A percentile compares a stretch with the other conserved stretches of the same genome.
Evolutionary conservation across 2,113 vertebrate genomes (phyloP).

Genomic region (Malurus melanocephalus): DNA sequence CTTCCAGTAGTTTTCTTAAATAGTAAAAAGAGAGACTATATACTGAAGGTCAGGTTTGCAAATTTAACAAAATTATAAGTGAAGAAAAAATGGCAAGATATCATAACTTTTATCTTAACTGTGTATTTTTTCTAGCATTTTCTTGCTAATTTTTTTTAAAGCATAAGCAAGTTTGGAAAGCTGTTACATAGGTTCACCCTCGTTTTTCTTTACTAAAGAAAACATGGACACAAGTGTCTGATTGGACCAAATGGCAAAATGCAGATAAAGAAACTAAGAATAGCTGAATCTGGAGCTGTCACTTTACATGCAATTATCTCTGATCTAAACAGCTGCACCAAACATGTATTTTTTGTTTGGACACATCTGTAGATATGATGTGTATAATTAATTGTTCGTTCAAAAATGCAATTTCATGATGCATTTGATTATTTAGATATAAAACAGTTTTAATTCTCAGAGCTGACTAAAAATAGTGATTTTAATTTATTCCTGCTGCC

Average conservation of each 20-base stretch:
- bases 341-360: conserved; percentile 61
- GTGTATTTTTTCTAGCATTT: neutral
- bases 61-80: neutral
- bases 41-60: conserved; percentile 3
- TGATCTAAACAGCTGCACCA: conserved; percentile 57
- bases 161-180: neutral
- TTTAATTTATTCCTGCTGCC: conserved; percentile 86
- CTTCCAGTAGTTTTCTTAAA: neutral
- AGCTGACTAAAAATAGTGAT: conserved; percentile 79
- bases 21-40: neutral
- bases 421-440: conserved; percentile 76
- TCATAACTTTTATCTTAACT: neutral
- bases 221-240: neutral
- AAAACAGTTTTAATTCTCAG: conserved; percentile 72
- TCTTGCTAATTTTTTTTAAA: conserved; percentile 8
- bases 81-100: conserved; percentile 21
- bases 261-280: neutral
- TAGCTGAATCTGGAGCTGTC: neutral
- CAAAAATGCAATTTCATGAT: conserved; percentile 70
- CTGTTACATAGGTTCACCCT: neutral
- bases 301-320: conserved; percentile 21
- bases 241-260: neutral
- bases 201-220: conserved; percentile 18
- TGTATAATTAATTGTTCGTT: conserved; percentile 73
- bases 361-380: conserved; percentile 70